phyloP scores from a whole-genome alignment of 2,888 invertebrate species.

The Pollenia angustigena region DNA sequence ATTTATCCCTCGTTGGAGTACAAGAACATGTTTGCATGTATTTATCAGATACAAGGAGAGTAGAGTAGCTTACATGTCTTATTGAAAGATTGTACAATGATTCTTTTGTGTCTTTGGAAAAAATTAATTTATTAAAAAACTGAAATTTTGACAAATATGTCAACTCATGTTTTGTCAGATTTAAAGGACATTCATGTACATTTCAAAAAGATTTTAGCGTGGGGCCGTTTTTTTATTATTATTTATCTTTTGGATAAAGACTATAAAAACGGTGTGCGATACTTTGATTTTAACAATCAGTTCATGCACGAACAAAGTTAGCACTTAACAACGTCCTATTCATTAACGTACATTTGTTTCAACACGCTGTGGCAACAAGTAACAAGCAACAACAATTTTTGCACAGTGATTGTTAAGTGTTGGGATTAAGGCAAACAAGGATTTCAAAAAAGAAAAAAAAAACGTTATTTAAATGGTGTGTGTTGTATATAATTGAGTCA shows the following conservation, averaged over 20 bases:
- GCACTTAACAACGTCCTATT: constrained; percentile 53
- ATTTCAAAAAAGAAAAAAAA: constrained; percentile 20
- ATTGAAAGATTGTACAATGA: constrained; percentile 22
- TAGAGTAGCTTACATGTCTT: neutral
- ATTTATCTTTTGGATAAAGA: constrained; percentile 23
- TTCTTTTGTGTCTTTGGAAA: constrained; percentile 13
- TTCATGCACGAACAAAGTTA: constrained; percentile 52
- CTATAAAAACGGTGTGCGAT: constrained; percentile 20
- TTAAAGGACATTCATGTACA: constrained; percentile 39
- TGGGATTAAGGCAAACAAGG: constrained; percentile 21
- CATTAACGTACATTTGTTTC: constrained; percentile 63
- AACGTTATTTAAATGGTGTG: neutral
- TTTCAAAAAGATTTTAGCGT: constrained; percentile 41
- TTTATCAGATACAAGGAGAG: constrained; percentile 10
- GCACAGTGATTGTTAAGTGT: constrained; percentile 15
- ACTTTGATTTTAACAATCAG: constrained; percentile 44
- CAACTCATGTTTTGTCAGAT: constrained; percentile 55
- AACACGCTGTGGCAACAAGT: constrained; percentile 64
- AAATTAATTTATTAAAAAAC: constrained; percentile 64
- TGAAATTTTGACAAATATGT: constrained; percentile 60
- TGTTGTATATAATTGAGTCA: constrained; percentile 33
- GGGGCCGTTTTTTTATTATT: constrained; percentile 25
- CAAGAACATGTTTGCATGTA: constrained; percentile 11
- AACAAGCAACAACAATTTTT: constrained; percentile 44
- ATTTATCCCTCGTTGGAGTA: neutral